Evolutionary conservation across 2,888 invertebrate genomes (phyloP).

Genomic region (Elgonia sp.): DNA sequence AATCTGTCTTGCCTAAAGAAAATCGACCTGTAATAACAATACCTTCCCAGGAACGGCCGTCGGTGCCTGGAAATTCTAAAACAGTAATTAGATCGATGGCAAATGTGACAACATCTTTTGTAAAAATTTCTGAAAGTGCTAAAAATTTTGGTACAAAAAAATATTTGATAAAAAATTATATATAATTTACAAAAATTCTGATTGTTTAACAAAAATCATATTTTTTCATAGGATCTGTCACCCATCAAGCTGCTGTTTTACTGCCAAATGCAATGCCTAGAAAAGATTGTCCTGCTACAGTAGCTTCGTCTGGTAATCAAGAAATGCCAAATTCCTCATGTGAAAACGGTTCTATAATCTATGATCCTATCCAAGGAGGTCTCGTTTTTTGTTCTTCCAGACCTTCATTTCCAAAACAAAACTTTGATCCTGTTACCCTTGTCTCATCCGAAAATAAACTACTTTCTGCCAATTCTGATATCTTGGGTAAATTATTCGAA

Average conservation of each 20-base stretch:
- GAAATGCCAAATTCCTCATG: not conserved
- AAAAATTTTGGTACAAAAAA: not conserved
- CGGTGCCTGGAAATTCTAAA: not conserved
- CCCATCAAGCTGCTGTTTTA: not conserved
- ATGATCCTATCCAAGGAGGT: conserved; percentile 19
- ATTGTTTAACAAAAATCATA: conserved; percentile 43
- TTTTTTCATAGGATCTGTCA: conserved; percentile 33
- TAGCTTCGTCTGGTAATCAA: not conserved
- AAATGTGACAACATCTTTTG: not conserved
- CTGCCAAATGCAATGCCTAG: conserved; percentile 12
- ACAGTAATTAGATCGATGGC: not conserved
- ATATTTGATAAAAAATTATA: not conserved
- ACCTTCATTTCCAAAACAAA: conserved; percentile 8
- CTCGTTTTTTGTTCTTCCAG: not conserved
- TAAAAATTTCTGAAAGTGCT: not conserved
- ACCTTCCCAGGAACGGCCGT: not conserved
- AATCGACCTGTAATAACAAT: conserved; percentile 14
- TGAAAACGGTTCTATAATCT: not conserved
- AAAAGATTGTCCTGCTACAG: conserved; percentile 3
- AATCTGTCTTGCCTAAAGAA: conserved; percentile 25
- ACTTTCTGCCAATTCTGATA: not conserved
- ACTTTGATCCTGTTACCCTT: not conserved
- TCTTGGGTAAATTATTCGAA: not conserved
- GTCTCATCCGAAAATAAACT: not conserved
- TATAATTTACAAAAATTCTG: not conserved